Percentiles rank a stretch among this genome's conserved stretches.
Conservation (phyloP, 2,113 vertebrate species). For the Microcebus griseorufus region DNA sequence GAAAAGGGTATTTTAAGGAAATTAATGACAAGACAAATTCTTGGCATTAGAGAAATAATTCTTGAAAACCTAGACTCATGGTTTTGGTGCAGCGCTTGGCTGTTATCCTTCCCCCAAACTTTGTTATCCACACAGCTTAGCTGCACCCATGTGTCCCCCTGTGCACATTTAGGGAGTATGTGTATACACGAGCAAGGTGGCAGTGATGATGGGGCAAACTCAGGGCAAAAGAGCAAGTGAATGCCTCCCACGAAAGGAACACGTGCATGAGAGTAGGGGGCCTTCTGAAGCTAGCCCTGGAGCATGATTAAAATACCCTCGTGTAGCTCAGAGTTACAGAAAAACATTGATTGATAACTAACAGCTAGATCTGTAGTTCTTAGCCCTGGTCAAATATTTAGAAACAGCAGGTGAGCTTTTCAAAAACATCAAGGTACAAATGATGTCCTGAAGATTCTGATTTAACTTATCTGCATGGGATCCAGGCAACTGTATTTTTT, state of each 20-base stretch:
- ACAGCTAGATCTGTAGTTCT: background rate
- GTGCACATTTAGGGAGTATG: background rate
- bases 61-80: background rate
- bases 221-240: background rate
- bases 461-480: background rate
- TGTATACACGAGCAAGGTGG: too few species aligned
- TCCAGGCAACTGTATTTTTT: background rate
- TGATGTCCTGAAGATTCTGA: background rate
- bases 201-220: background rate
- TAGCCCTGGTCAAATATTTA: background rate
- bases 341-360: background rate
- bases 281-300: background rate
- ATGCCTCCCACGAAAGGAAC: background rate
- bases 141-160: background rate
- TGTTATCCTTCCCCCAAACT: background rate
- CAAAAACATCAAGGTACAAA: background rate
- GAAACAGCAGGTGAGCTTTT: background rate
- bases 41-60: conserved; percentile 4
- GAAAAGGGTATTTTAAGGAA: background rate
- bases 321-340: background rate
- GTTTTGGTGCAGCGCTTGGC: background rate
- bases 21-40: background rate
- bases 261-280: background rate
- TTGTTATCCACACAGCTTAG: background rate
- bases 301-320: background rate